These are phyloP conservation scores for Eulemur mongoz DNA, from an alignment of 2,797 vertebrate species.

Conservation along the genomic window DNA sequence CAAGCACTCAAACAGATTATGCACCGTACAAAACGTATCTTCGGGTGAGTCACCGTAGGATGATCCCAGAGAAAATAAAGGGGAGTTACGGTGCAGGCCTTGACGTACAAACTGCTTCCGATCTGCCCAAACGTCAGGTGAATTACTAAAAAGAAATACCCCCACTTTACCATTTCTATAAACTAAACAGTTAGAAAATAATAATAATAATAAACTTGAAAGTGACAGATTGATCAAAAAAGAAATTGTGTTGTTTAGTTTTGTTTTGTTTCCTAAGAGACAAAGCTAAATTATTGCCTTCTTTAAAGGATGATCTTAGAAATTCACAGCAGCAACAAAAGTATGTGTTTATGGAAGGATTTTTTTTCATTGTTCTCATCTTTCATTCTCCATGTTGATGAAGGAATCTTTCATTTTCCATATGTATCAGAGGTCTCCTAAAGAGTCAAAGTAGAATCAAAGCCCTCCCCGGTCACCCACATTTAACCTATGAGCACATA, in stretches of 20 bases:
- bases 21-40: background rate
- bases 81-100: accelerated
- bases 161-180: background rate
- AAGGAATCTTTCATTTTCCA: background rate
- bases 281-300: background rate
- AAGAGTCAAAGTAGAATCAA: background rate
- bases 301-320: background rate
- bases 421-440: background rate
- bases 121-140: background rate
- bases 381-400: background rate
- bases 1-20: background rate
- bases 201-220: background rate
- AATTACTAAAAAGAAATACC: background rate
- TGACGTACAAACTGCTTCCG: background rate
- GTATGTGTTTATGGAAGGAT: background rate
- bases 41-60: background rate
- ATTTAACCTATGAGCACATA: background rate
- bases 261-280: background rate
- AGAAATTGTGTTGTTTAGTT: background rate
- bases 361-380: background rate
- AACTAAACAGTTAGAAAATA: background rate
- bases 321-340: background rate
- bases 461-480: background rate
- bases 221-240: background rate
- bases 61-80: background rate